Evolutionary conservation across 2,113 vertebrate genomes (phyloP).

Genomic region (Datnioides undecimradiatus): DNA sequence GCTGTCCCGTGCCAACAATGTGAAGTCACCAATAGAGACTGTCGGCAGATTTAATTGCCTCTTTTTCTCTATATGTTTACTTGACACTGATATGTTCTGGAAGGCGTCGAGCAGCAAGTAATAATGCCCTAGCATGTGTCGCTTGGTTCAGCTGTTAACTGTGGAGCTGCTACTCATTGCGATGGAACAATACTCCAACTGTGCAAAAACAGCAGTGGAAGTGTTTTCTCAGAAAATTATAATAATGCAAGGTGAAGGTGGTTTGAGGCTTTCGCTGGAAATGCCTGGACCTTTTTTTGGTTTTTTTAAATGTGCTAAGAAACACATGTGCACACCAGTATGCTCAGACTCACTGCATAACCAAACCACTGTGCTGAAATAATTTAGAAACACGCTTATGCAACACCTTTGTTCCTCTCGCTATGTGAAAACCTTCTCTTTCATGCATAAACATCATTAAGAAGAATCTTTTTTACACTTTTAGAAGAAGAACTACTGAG

Average conservation of each 20-base stretch:
- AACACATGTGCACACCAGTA: not conserved
- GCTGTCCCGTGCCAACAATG: constrained; percentile 64
- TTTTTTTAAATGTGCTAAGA: not conserved
- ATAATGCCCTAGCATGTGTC: not conserved
- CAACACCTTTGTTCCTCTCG: not conserved
- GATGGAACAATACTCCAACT: constrained; percentile 32
- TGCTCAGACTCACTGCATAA: not conserved
- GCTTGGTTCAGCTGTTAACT: constrained; percentile 22
- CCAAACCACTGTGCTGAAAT: constrained; percentile 27
- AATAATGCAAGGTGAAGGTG: not conserved
- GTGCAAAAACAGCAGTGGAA: constrained; percentile 25
- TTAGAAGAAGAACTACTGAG: not conserved
- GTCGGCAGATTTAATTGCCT: constrained; percentile 23
- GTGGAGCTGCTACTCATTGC: not conserved
- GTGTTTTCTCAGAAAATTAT: constrained; percentile 21
- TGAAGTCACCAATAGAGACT: constrained; percentile 41
- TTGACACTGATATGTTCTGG: not conserved
- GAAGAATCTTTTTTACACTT: not conserved
- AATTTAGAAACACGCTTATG: constrained; percentile 24
- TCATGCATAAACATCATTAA: not conserved
- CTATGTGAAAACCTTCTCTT: not conserved
- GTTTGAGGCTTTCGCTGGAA: constrained; percentile 22
- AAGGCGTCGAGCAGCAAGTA: constrained; percentile 3
- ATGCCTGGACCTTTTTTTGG: not conserved
- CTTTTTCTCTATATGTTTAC: constrained; percentile 28